These are phyloP conservation scores for Tympanuchus pallidicinctus DNA, from an alignment of 2,113 vertebrate genomes.

Conservation along the genomic window DNA sequence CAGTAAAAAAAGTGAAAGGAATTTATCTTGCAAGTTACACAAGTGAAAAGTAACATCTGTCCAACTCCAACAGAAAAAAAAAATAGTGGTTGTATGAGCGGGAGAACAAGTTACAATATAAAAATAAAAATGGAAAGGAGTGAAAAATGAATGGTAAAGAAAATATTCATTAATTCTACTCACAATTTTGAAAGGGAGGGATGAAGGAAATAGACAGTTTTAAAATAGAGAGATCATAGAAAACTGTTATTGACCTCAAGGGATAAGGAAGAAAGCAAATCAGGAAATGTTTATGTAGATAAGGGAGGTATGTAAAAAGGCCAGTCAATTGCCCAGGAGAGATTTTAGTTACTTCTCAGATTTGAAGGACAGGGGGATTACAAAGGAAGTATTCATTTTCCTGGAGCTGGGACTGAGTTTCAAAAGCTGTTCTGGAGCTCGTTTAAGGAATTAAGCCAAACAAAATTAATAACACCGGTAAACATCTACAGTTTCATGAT, in stretches of 20 bases:
- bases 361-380: not conserved
- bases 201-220: not conserved
- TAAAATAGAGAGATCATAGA: constrained; percentile 46
- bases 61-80: not conserved
- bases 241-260: constrained; percentile 37
- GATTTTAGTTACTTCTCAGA: constrained; percentile 44
- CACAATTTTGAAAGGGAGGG: not conserved
- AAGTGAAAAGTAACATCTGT: not conserved
- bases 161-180: constrained; percentile 59
- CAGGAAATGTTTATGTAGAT: constrained; percentile 61
- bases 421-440: constrained; percentile 45
- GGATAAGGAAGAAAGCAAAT: constrained; percentile 41
- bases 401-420: constrained; percentile 29
- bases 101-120: not conserved
- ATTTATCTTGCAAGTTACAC: not conserved
- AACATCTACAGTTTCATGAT: constrained; percentile 18
- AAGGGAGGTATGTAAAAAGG: constrained; percentile 56
- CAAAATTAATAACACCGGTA: constrained; percentile 42
- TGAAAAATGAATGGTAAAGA: constrained; percentile 36
- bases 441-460: constrained; percentile 63
- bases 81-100: not conserved
- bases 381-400: constrained; percentile 33
- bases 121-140: not conserved
- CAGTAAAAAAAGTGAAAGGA: not conserved
- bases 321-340: constrained; percentile 19